Conservation (phyloP, 2,113 vertebrate genomes). For the Platycercus adscitus region DNA sequence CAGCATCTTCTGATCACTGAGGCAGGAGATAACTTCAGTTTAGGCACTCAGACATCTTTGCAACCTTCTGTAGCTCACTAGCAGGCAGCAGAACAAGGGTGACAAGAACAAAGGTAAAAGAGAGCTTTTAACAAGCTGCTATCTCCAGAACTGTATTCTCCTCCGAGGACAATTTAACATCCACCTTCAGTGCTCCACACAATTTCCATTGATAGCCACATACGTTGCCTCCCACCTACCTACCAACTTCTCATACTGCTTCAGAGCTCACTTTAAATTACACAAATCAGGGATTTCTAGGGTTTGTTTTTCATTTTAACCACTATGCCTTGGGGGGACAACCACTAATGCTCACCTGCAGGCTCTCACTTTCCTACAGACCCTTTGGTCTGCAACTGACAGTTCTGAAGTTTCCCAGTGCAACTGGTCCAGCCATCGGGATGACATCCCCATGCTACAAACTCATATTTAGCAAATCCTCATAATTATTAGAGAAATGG, state of each 20-base stretch:
- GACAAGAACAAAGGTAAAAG: not conserved
- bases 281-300: not conserved
- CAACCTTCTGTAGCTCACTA: not conserved
- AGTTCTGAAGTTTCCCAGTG: not conserved
- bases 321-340: not conserved
- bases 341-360: not conserved
- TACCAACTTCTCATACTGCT: not conserved
- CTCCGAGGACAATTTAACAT: not conserved
- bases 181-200: not conserved
- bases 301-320: not conserved
- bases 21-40: not conserved
- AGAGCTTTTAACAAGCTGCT: not conserved
- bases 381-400: not conserved
- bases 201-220: not conserved
- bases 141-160: not conserved
- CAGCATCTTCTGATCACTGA: not conserved
- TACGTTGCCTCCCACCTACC: not conserved
- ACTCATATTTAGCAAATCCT: fast-evolving
- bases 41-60: not conserved
- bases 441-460: not conserved
- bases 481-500: not conserved
- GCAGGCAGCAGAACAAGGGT: not conserved
- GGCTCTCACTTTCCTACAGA: not conserved
- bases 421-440: not conserved
- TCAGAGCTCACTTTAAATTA: not conserved